Evolutionary conservation across 2,888 invertebrate genomes (phyloP).

Genomic region (Zaprionus lineosus): DNA sequence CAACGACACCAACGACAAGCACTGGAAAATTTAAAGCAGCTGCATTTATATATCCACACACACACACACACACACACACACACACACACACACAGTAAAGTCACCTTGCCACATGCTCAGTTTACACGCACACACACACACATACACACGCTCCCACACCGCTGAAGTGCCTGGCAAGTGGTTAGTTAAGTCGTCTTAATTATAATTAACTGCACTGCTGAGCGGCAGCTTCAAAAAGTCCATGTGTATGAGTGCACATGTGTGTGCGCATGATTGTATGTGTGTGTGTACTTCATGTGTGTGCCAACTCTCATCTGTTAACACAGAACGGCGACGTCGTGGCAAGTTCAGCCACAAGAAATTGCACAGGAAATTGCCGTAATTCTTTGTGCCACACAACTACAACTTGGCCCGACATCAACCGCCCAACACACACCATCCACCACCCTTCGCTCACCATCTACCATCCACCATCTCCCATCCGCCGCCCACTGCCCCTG

Average conservation of each 20-base stretch:
- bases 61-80: constrained; percentile 8
- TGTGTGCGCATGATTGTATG: constrained; percentile 9
- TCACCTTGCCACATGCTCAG: no score
- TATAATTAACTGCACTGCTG: constrained; percentile 81
- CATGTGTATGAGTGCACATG: not conserved
- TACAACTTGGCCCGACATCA: not conserved
- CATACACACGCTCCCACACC: not conserved
- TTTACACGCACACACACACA: not conserved
- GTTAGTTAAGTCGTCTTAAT: constrained; percentile 81
- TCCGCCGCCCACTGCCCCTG: not conserved
- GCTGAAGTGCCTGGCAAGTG: constrained; percentile 62
- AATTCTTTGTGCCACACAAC: constrained; percentile 25
- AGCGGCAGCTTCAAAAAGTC: constrained; percentile 31
- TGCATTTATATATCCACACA: not conserved
- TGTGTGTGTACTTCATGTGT: no score
- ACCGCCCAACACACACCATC: not conserved
- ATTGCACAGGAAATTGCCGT: constrained; percentile 68
- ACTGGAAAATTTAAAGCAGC: constrained; percentile 53
- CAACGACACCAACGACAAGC: constrained; percentile 12
- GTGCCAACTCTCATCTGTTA: constrained; percentile 12
- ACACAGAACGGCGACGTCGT: constrained; percentile 27
- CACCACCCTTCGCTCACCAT: not conserved
- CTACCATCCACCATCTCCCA: not conserved
- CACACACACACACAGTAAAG: not conserved
- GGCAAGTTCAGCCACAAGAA: constrained; percentile 72